These are phyloP conservation scores for Leptodactylus fuscus DNA, from an alignment of 2,113 vertebrate species.

Conservation along the genomic window DNA sequence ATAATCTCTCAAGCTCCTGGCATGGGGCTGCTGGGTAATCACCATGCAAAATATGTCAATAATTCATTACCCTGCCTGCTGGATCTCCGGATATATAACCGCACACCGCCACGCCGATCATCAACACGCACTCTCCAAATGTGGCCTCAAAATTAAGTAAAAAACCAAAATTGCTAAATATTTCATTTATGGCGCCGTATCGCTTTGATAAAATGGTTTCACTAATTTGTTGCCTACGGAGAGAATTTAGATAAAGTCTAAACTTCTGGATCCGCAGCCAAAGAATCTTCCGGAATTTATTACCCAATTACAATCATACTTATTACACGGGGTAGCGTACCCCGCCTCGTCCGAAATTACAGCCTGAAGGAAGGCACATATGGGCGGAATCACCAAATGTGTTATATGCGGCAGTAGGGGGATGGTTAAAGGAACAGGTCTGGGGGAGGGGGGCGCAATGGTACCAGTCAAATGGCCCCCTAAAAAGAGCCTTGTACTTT, in stretches of 20 bases:
- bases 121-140: not conserved
- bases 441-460: too few relatives aligned
- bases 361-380: too few relatives aligned
- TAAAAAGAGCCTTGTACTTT: too few relatives aligned
- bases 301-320: not conserved
- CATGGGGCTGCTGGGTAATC: slow-evolving; percentile 48
- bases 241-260: not conserved
- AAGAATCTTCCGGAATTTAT: not conserved
- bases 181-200: not conserved
- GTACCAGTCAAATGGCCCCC: too few relatives aligned
- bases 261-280: not conserved
- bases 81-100: not conserved
- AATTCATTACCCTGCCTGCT: slow-evolving; percentile 36
- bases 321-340: not conserved
- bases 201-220: not conserved
- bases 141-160: slow-evolving; percentile 21
- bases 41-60: slow-evolving; percentile 49
- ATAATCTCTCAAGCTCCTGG: slow-evolving; percentile 43
- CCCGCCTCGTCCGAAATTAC: too few relatives aligned
- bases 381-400: too few relatives aligned
- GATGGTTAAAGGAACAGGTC: too few relatives aligned
- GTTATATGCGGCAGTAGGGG: too few relatives aligned
- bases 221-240: not conserved
- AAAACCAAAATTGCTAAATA: not conserved
- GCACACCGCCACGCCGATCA: not conserved